These are phyloP conservation scores for Puffinus mauretanicus DNA, from an alignment of 2,113 vertebrate species.

Conservation along the genomic window DNA sequence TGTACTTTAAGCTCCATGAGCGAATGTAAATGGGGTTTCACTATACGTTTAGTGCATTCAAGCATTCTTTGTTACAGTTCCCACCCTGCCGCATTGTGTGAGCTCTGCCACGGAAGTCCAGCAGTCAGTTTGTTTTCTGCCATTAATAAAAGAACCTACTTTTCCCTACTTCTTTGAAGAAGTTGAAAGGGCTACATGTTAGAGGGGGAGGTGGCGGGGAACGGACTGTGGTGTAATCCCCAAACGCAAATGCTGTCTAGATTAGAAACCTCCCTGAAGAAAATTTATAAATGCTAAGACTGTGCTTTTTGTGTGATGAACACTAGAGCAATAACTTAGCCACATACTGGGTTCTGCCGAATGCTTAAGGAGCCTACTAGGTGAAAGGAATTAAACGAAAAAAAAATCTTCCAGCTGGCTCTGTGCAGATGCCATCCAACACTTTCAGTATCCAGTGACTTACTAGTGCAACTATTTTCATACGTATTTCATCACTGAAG, in stretches of 20 bases:
- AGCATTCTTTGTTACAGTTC: slow-evolving; percentile 77
- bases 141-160: slow-evolving; percentile 80
- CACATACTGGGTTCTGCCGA: slow-evolving; percentile 33
- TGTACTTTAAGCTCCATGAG: slow-evolving; percentile 73
- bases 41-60: slow-evolving; percentile 79
- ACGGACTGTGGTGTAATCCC: slow-evolving; percentile 72
- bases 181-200: slow-evolving; percentile 78
- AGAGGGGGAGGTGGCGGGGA: slow-evolving; percentile 71
- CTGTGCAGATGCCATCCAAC: not conserved
- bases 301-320: slow-evolving; percentile 65
- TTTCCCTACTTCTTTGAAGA: slow-evolving; percentile 75
- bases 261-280: slow-evolving; percentile 71
- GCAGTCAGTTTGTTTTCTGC: slow-evolving; percentile 80
- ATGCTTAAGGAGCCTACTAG: slow-evolving; percentile 32
- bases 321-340: slow-evolving; percentile 64
- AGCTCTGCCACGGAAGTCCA: slow-evolving; percentile 76
- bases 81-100: slow-evolving; percentile 76
- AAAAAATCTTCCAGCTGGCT: slow-evolving; percentile 36
- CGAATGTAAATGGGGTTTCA: slow-evolving; percentile 78
- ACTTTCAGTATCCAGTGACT: slow-evolving; percentile 3
- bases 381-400: slow-evolving; percentile 56
- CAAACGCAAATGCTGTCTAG: slow-evolving; percentile 73
- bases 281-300: slow-evolving; percentile 70
- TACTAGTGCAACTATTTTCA: slow-evolving; percentile 23
- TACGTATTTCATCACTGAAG: slow-evolving; percentile 8